These are phyloP conservation scores for Phalacrocorax aristotelis DNA, from an alignment of 2,113 vertebrate genomes.

Conservation along the genomic window DNA sequence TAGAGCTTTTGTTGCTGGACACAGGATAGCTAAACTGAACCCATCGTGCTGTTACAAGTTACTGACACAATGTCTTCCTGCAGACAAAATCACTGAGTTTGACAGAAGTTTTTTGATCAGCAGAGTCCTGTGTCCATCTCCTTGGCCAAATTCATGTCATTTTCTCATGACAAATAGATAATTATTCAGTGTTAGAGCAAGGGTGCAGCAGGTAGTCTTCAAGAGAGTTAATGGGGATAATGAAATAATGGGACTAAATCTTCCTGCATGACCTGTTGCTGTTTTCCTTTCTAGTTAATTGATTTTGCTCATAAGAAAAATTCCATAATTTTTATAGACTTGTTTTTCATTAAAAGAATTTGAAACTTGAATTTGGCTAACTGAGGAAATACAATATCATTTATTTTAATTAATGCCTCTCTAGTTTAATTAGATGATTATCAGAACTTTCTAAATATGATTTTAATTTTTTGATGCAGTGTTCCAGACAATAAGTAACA, in stretches of 20 bases:
- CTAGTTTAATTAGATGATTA: neutral
- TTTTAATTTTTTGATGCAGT: neutral
- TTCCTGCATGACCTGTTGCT: neutral
- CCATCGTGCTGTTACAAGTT: neutral
- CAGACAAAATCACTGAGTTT: neutral
- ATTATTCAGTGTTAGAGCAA: neutral
- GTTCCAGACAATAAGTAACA: neutral
- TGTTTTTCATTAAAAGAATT: neutral
- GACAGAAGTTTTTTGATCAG: neutral
- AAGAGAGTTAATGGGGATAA: neutral
- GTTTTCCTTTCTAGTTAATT: neutral
- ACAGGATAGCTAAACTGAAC: neutral
- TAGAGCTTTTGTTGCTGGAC: neutral
- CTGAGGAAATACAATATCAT: neutral
- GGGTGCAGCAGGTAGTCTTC: neutral
- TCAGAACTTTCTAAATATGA: neutral
- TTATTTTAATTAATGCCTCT: neutral
- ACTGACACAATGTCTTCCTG: neutral
- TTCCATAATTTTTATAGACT: neutral
- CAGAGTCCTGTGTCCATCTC: neutral
- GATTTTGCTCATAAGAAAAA: neutral
- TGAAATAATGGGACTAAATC: neutral
- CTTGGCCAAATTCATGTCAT: neutral
- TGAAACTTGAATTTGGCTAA: neutral
- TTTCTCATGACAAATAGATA: neutral